Evolutionary conservation across 2,888 invertebrate genomes (phyloP), one percentile per base, ranked within the genome.

Genomic region (Leucozona laternaria): DNA sequence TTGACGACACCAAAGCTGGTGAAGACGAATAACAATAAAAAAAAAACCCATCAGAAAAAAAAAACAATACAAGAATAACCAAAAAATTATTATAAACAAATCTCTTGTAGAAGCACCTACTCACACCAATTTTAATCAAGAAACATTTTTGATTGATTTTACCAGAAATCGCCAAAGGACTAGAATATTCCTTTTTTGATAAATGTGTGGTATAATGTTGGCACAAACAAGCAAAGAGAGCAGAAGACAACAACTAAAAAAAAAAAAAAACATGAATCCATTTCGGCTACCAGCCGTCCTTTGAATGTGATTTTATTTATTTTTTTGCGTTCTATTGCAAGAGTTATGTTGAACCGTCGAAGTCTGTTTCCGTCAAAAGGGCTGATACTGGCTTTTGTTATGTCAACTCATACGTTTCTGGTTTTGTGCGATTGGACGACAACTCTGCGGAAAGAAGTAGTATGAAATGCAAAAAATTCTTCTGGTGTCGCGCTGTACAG

Each of bases 151-250:
- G 83, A 87, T 87, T 87, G 87, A 87, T 87, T 87, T 87, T 87
- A 79, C 75, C 83, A 83, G 66, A 83, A 87, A 87, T 87, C 87
- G 87, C 87, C 87, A 83, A 87, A 87, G 83, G 87, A 86, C 86
- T 79, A 71, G 71, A 82, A 86, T 71, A 71, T 78, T 77, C 81
- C 72, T 72, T 81, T 43, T 73, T 70, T 73, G 55, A 72, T 70
- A 78, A 81, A 86, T 86, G 73, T 73, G 64, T 77, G 73, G 77
- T 77, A 70, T 71, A 80, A 80, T 81, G 72, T 48, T 72, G 53
- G 77, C 53, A 62, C 60, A n/a, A n/a, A 68, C 71, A 81, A 72
- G 40, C 31, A 66, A 85, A 58, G 25, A 71, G 64, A 68, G 57
- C 4, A 50, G 15, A 55, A 28, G n/a, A n/a, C n/a, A n/a, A n/a